phyloP scores from a whole-genome alignment of 1,140 invertebrate genomes.

The Spodoptera litura region DNA sequence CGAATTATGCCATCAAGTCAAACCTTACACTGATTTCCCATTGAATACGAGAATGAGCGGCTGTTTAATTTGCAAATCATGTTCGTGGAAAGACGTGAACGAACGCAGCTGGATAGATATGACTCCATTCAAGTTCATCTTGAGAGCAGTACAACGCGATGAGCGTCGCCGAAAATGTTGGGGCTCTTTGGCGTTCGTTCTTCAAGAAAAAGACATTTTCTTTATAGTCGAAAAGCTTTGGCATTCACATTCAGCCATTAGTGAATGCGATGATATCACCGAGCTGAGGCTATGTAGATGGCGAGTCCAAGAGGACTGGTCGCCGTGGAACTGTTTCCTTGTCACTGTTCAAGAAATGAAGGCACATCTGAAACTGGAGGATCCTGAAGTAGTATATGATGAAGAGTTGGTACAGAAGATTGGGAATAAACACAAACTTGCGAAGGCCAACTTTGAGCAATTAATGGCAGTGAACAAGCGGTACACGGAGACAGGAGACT shows the following conservation, averaged over 20 bases:
- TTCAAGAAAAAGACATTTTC: slow-evolving; percentile 88
- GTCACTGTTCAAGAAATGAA: slow-evolving; percentile 89
- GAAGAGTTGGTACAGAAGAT: slow-evolving; percentile 83
- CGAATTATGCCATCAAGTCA: slow-evolving; percentile 85
- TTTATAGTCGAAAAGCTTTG: slow-evolving; percentile 89
- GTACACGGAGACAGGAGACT: slow-evolving; percentile 76
- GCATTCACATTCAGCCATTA: slow-evolving; percentile 89
- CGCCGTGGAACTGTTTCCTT: slow-evolving; percentile 91
- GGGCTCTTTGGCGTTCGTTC: slow-evolving; percentile 87
- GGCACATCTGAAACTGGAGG: slow-evolving; percentile 86
- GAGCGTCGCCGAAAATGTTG: slow-evolving; percentile 86
- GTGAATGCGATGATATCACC: slow-evolving; percentile 87
- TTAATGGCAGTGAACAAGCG: slow-evolving; percentile 74
- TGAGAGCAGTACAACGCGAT: slow-evolving; percentile 87
- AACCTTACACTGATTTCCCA: slow-evolving; percentile 84
- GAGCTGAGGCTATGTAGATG: slow-evolving; percentile 88
- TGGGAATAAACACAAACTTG: slow-evolving; percentile 78
- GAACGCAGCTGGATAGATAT: slow-evolving; percentile 86
- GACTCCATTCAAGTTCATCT: slow-evolving; percentile 88
- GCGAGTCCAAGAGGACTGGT: slow-evolving; percentile 87
- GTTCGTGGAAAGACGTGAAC: slow-evolving; percentile 85
- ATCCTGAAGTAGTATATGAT: slow-evolving; percentile 86
- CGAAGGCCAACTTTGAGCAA: slow-evolving; percentile 81
- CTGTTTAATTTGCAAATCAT: slow-evolving; percentile 85
- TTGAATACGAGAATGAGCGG: slow-evolving; percentile 78